A percentile compares a stretch with the other conserved stretches of the same genome.
phyloP scores from a whole-genome alignment of 2,888 invertebrate genomes.

The Cheilosia impressa region DNA sequence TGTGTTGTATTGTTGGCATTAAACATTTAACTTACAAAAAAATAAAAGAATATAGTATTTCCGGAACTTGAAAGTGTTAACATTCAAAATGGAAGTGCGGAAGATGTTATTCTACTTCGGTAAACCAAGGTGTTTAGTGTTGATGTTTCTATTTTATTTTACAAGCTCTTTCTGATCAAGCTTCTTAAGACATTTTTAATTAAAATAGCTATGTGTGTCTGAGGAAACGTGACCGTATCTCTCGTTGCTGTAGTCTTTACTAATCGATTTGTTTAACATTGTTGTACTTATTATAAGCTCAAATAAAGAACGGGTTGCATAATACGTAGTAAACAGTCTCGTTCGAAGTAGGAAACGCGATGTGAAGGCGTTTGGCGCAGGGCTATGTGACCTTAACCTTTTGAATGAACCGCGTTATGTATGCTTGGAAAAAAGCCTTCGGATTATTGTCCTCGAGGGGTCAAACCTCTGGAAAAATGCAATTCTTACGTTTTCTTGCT shows the following conservation, averaged over 20 bases:
- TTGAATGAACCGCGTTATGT: no score
- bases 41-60: not conserved
- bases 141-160: constrained; percentile 8
- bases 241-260: constrained; percentile 16
- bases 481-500: no score
- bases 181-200: not conserved
- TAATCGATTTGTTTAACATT: constrained; percentile 37
- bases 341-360: no score
- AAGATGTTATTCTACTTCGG: constrained; percentile 58
- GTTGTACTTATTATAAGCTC: constrained; percentile 15
- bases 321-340: no score
- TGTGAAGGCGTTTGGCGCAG: no score
- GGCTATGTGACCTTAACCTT: no score
- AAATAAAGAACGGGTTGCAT: constrained; percentile 1
- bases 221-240: constrained; percentile 20
- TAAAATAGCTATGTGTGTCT: not conserved
- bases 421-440: no score
- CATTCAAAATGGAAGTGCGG: constrained; percentile 48
- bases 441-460: no score
- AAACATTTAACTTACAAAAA: constrained; percentile 4
- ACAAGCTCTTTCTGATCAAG: constrained; percentile 1
- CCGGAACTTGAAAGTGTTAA: constrained; percentile 19
- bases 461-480: no score
- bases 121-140: constrained; percentile 53
- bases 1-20: constrained; percentile 27